Base-by-base conservation (phyloP, 2,888 invertebrate species). In the Podotricha telesiphe region DNA sequence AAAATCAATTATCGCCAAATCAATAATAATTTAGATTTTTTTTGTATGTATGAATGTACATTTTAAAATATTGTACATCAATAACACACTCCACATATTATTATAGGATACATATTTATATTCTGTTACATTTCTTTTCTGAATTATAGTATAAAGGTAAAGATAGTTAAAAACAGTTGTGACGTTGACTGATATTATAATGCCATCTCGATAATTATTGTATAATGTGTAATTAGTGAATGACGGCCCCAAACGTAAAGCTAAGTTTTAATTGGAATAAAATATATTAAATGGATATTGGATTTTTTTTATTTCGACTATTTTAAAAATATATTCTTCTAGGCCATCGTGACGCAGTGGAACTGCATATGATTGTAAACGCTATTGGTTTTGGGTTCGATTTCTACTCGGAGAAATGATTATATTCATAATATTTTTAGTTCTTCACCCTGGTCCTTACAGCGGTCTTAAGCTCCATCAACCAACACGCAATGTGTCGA, bases 101-200 rank as follows among this genome's bases (percentile, higher is more conserved):
- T 58, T 20, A 42, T 58, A 13, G 7, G 22, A 42, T 42, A 28
- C 2, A 6, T 28, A 42, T 42, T 15, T 19, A 42, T 42, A 58
- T 6, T 58, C 22, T 58, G 20, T 42, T 42, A 15, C 8, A 58
- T 48, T 22, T 19, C 51, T 59, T 51, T 42, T 34, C 47, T 72
- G 58, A 42, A 66, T 20, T 63, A n/a, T 69, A 70, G 64, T 56
- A 63, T 55, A 17, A 34, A 55, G 1, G 11, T 55, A 72, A 55
- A 72, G 68, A 72, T 76, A 72, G 67, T 48, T 69, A 59, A 74
- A 77, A 76, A 77, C 80, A 82, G 84, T 87, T 87, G 86, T 88
- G 88, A 88, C 84, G 81, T 80, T 85, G 87, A 89, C 88, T 89
- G 89, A 89, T 89, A 88, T 88, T 88, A 86, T 83, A 81, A 81